Percentiles rank a stretch among this genome's conserved stretches.
Evolutionary conservation across 2,888 invertebrate genomes (phyloP).

Genomic region (Parelbella ahira): DNA sequence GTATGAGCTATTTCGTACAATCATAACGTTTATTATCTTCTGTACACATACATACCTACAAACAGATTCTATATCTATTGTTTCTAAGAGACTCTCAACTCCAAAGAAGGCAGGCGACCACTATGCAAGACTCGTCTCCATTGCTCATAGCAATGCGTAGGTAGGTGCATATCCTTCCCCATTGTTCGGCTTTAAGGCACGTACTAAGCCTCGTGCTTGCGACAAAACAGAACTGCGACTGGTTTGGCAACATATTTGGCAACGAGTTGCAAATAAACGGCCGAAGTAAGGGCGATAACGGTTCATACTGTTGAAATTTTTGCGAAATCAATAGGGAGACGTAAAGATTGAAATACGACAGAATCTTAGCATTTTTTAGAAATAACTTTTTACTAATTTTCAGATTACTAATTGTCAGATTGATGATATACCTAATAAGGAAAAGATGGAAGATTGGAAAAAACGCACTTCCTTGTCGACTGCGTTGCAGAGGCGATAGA

Average conservation of each 20-base stretch:
- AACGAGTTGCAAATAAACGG: constrained; percentile 15
- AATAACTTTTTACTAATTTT: no score
- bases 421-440: background rate
- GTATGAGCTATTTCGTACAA: no score
- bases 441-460: no score
- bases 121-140: constrained; percentile 17
- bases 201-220: constrained; percentile 11
- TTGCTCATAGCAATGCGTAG: constrained; percentile 17
- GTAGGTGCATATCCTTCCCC: constrained; percentile 20
- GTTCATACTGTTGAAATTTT: constrained; percentile 5
- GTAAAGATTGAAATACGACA: no score
- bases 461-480: no score
- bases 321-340: background rate
- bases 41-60: background rate
- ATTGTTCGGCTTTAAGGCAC: constrained; percentile 17
- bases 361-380: no score
- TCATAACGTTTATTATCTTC: no score
- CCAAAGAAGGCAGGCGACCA: constrained; percentile 14
- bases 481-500: no score
- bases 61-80: constrained; percentile 8
- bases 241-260: constrained; percentile 5
- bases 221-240: constrained; percentile 10
- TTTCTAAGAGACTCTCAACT: constrained; percentile 11
- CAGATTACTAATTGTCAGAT: no score
- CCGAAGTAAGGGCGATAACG: no score